Evolutionary conservation across 2,113 vertebrate genomes (phyloP).

Genomic region (Pseudorectes ferrugineus): DNA sequence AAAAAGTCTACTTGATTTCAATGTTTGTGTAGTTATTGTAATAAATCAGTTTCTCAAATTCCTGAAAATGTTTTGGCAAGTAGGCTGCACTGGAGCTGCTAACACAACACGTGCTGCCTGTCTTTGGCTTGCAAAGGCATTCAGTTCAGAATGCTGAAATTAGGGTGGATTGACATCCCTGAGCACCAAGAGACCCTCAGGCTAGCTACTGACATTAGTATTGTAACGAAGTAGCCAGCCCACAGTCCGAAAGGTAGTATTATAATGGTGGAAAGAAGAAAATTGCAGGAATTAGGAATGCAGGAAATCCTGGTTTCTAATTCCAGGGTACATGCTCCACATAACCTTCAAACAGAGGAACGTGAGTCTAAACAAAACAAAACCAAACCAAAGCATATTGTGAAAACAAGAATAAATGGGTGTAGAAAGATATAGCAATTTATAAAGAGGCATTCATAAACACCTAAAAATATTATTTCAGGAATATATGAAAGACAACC

Average conservation of each 20-base stretch:
- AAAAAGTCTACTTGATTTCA: background rate
- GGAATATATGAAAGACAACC: fast-evolving
- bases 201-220: background rate
- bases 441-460: background rate
- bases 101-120: fast-evolving
- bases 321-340: background rate
- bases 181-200: background rate
- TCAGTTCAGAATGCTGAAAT: background rate
- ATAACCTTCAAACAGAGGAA: background rate
- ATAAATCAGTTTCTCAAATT: background rate
- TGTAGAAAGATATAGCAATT: background rate
- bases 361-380: background rate
- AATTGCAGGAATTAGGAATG: background rate
- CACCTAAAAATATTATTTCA: background rate
- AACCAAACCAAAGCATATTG: background rate
- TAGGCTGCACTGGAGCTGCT: background rate
- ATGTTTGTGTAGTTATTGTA: background rate
- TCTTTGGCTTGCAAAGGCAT: background rate
- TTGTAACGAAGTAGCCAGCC: background rate
- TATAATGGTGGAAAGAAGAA: background rate
- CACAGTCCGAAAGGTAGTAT: background rate
- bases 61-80: background rate
- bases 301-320: background rate
- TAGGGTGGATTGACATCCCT: background rate
- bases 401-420: background rate